Percentiles rank a stretch among this genome's conserved stretches.
Evolutionary conservation across 2,888 invertebrate genomes (phyloP).

Genomic region (Nomada ferruginata): DNA sequence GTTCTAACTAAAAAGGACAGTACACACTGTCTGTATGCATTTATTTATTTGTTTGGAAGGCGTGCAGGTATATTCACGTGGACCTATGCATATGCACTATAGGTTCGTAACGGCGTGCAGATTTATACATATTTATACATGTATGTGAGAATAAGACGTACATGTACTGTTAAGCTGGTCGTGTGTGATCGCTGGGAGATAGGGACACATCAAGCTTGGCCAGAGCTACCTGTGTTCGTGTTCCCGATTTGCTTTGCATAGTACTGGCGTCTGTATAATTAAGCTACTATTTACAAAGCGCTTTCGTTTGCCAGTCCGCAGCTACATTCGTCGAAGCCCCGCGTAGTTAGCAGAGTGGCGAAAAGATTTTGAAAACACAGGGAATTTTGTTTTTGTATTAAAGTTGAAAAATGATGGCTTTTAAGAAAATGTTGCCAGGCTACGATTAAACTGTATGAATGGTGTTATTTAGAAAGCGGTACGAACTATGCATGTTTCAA

Average conservation of each 20-base stretch:
- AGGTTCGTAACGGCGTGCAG: neutral
- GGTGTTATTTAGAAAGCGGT: too few species aligned
- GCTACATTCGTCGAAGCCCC: slow-evolving; percentile 52
- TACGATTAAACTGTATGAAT: too few species aligned
- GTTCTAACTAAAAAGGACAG: neutral
- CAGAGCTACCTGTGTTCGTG: slow-evolving; percentile 72
- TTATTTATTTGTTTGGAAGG: neutral
- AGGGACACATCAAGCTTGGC: slow-evolving; percentile 63
- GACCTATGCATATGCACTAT: slow-evolving; percentile 13
- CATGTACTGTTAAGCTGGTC: neutral
- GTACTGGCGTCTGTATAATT: slow-evolving; percentile 74
- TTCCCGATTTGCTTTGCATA: slow-evolving; percentile 78
- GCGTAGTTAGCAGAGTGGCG: slow-evolving; percentile 24
- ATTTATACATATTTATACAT: slow-evolving; percentile 5
- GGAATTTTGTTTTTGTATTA: slow-evolving; percentile 37
- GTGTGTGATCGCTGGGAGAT: slow-evolving; percentile 2
- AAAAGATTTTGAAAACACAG: slow-evolving; percentile 42
- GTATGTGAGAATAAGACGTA: slow-evolving; percentile 7
- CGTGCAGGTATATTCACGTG: neutral
- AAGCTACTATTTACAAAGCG: slow-evolving; percentile 75
- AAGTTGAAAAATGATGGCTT: neutral
- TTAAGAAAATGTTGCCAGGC: too few species aligned
- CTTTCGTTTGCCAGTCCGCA: slow-evolving; percentile 51
- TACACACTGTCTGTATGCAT: neutral
- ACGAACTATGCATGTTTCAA: too few species aligned